Evolutionary conservation across 1,140 invertebrate genomes (phyloP), one percentile per base, ranked within the genome.

Genomic region (Heliconius hewitsoni): DNA sequence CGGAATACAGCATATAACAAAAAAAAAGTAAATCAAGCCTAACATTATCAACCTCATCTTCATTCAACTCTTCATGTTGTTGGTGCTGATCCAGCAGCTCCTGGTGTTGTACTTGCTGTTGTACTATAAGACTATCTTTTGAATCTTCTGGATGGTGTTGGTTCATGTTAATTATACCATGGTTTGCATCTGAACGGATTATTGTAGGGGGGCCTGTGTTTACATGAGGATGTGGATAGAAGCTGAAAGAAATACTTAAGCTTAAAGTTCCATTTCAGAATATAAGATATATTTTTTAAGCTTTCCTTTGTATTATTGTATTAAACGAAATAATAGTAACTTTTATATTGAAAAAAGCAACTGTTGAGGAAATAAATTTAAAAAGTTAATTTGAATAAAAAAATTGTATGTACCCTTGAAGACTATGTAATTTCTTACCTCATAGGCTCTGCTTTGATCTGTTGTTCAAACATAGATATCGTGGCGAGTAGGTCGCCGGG

Each of bases 401-500:
- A 13, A 16, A 30, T 66, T 66, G 1, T 16, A 11, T 30, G 9
- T 6, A 66, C 13, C 27, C 74, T 55, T 52, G 18, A 46, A 23
- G 16, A 27, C 13, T 27, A 60, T 42, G 8, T 57, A 23, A 8
- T 76, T 94, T 93, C 88, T 87, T 94, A 96, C 91, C 95, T 96
- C 96, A 96, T 96, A 77, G 96, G 96, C 89, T 96, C 96, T 82
- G 96, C 96, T 89, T 96, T 96, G 84, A 96, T 96, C 88, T 96
- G 96, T 89, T 96, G 96, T 87, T 96, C 96, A 84, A 96, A 96
- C 96, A 96, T 96, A 85, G 96, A 95, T 85, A 95, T 95, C 84
- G 95, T 95, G 93, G 95, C 95, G 92, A 95, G 93, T 86, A 95
- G 94, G 94, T 95, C 95, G 91, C 93, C 91, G 90, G 94, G 93